Conservation (phyloP, 2,113 vertebrate species). For the Elachura formosa region DNA sequence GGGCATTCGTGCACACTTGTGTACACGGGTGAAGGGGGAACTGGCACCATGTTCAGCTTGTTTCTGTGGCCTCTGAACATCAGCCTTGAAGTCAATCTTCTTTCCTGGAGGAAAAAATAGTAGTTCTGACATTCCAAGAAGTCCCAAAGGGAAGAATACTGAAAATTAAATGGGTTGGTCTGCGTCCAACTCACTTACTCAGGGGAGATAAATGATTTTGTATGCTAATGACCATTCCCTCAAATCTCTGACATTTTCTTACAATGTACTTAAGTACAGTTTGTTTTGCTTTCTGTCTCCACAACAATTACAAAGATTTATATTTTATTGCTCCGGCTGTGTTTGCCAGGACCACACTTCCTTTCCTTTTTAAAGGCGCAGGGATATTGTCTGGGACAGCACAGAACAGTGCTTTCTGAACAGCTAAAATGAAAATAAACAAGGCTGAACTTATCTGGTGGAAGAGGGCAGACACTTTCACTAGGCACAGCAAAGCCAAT, state of each 20-base stretch:
- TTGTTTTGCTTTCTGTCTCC: conserved; percentile 80
- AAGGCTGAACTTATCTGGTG: conserved; percentile 55
- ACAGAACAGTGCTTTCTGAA: neutral
- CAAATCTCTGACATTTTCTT: conserved; percentile 68
- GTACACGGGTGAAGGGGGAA: neutral
- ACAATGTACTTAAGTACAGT: conserved; percentile 69
- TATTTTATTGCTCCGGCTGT: conserved; percentile 63
- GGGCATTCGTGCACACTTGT: fast-evolving
- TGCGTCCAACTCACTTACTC: conserved; percentile 36
- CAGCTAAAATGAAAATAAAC: conserved; percentile 60
- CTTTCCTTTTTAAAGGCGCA: conserved; percentile 68
- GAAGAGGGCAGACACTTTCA: conserved; percentile 19
- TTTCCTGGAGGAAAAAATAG: conserved; percentile 40
- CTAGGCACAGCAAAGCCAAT: neutral
- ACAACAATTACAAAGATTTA: conserved; percentile 78
- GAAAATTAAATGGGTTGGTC: conserved; percentile 61
- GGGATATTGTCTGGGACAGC: neutral
- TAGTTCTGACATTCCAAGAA: conserved; percentile 63
- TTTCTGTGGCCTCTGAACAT: neutral
- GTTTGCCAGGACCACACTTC: conserved; percentile 68
- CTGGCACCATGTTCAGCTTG: neutral
- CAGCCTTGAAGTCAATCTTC: conserved; percentile 20
- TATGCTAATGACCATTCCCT: conserved; percentile 66
- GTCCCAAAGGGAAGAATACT: conserved; percentile 54
- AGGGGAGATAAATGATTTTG: conserved; percentile 61